Percentiles rank a stretch among this genome's conserved stretches.
phyloP scores from a whole-genome alignment of 2,888 invertebrate species.

The Drosophila prolongata region DNA sequence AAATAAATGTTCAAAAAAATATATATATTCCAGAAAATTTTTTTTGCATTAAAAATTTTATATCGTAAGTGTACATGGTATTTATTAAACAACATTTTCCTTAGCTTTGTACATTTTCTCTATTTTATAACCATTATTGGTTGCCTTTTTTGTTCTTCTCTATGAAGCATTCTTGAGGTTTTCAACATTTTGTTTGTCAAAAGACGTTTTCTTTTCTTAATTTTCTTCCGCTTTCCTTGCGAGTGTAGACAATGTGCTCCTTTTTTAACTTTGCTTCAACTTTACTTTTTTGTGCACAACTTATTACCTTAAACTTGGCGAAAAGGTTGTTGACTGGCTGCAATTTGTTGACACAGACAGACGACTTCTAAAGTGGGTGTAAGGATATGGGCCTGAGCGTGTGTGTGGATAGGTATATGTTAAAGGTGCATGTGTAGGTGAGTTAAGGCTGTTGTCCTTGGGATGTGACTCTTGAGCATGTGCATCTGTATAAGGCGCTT shows the following conservation, averaged over 20 bases:
- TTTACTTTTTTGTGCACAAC: constrained; percentile 57
- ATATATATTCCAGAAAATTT: too few relatives aligned
- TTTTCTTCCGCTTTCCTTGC: constrained; percentile 54
- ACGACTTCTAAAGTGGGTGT: constrained; percentile 48
- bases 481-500: constrained; percentile 47
- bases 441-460: constrained; percentile 30
- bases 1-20: not conserved
- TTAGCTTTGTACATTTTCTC: not conserved
- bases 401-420: constrained; percentile 2
- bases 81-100: not conserved
- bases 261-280: constrained; percentile 39
- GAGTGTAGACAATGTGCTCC: constrained; percentile 50
- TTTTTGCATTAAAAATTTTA: too few relatives aligned
- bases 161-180: not conserved
- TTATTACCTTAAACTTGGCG: constrained; percentile 77
- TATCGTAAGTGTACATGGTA: too few relatives aligned
- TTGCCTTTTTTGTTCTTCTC: not conserved
- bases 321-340: constrained; percentile 75
- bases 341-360: constrained; percentile 66
- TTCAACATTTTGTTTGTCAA: not conserved
- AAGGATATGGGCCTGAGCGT: constrained; percentile 18
- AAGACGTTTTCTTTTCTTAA: constrained; percentile 24
- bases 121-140: not conserved
- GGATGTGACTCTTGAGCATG: constrained; percentile 69
- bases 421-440: constrained; percentile 1